Evolutionary conservation across 2,888 invertebrate genomes (phyloP).

Genomic region (Volucella bombylans): DNA sequence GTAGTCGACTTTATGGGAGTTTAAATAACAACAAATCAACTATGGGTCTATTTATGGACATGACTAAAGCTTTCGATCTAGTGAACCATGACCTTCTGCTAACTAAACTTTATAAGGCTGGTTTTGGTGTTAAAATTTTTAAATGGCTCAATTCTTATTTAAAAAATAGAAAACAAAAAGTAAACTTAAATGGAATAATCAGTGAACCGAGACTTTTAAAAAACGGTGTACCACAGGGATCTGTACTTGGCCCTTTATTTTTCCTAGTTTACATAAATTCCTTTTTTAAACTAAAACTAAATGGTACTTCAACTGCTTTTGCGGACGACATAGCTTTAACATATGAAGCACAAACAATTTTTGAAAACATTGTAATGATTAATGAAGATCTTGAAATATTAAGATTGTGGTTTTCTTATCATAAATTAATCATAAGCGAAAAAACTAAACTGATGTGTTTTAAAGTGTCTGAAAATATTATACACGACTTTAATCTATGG

Average conservation of each 20-base stretch:
- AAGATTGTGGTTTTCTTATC: slow-evolving; percentile 16
- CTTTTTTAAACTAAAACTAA: too few species aligned
- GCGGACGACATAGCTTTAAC: slow-evolving; percentile 12
- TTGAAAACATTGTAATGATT: slow-evolving; percentile 7
- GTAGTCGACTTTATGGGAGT: slow-evolving; percentile 22
- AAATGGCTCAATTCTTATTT: slow-evolving; percentile 9
- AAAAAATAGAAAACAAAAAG: not conserved
- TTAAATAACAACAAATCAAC: slow-evolving; percentile 12
- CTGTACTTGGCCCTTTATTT: slow-evolving; percentile 26
- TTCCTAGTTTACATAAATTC: too few species aligned
- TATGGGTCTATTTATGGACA: slow-evolving; percentile 16
- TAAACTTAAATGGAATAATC: not conserved
- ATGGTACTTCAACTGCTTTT: slow-evolving; percentile 34
- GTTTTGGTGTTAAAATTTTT: slow-evolving; percentile 13
- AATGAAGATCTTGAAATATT: slow-evolving; percentile 20
- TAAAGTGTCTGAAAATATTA: not conserved
- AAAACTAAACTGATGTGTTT: slow-evolving; percentile 13
- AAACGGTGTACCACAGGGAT: slow-evolving; percentile 17
- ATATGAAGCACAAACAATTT: slow-evolving; percentile 1
- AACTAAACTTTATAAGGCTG: slow-evolving; percentile 11
- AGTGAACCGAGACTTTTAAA: not conserved
- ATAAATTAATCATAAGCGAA: slow-evolving; percentile 17
- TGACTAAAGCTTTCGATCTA: too few species aligned
- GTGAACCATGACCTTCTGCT: slow-evolving; percentile 14
- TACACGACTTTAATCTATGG: too few species aligned